Evolutionary conservation across 2,113 vertebrate species (phyloP), one percentile per base, ranked within the genome.

Genomic region (Vulpes lagopus): DNA sequence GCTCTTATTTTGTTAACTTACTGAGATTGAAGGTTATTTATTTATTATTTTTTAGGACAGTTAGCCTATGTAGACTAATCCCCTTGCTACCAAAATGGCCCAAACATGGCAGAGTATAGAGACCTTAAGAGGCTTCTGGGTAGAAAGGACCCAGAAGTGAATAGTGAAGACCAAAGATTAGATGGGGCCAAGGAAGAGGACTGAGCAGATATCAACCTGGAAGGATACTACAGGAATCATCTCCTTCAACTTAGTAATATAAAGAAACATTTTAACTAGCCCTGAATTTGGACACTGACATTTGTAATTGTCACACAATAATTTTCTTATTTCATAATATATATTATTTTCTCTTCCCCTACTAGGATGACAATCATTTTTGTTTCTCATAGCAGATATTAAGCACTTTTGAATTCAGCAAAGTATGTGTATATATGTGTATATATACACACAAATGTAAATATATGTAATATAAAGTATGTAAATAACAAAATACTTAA

Each of bases 271-370:
- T 82, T 69, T 67, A 62, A 71, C 79, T 86, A 80, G 80, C 62
- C 30, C 69, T 91, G 32, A 91, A 80, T 84, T 88, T 92, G 16
- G 49, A 89, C 27, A 20, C 35, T 35, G 35, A 91, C 79, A 92
- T 73, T 92, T 95, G 30, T 35, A 81, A 91, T 14, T 64, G 51
- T 17, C 20, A 89, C n/a, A 67, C 2, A 74, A 57, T 57, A 78
- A 59, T 95, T 89, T 96, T 78, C 73, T 83, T 89, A 90, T 92
- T 89, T 79, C 69, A 64, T 84, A 84, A 94, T 91, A 90, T 59
- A 88, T 38, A 91, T 94, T 91, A 76, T 76, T 93, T 38, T 96
- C 27, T 94, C 51, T 86, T 65, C 35, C 53, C 25, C 27, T 87
- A 53, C 23, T 71, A 74, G 53, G 71, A 8, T 69, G 35, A 74